These are phyloP conservation scores for Sitodiplosis mosellana DNA, from an alignment of 1,140 invertebrate genomes.

Conservation along the genomic window DNA sequence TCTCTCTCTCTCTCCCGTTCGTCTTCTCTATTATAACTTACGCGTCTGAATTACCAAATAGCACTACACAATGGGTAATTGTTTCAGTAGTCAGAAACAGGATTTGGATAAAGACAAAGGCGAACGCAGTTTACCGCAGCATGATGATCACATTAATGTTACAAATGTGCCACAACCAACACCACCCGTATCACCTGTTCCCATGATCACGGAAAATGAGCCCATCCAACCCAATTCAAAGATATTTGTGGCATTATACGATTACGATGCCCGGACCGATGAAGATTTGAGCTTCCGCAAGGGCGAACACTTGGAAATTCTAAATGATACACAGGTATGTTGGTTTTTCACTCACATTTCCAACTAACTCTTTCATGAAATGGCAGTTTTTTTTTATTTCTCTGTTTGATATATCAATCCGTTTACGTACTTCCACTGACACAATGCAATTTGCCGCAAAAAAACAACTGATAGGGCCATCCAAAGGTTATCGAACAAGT, in stretches of 20 bases:
- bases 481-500: too few relatives aligned
- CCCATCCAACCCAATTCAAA: conserved; percentile 48
- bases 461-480: too few relatives aligned
- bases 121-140: conserved; percentile 9
- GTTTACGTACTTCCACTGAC: too few relatives aligned
- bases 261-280: conserved; percentile 97
- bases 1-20: too few relatives aligned
- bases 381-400: background rate
- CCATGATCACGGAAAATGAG: conserved; percentile 37
- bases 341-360: background rate
- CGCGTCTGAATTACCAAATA: background rate
- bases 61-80: conserved; percentile 21
- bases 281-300: conserved; percentile 97
- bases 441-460: too few relatives aligned
- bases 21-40: too few relatives aligned
- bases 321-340: conserved; percentile 80
- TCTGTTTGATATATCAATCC: too few relatives aligned
- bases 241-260: conserved; percentile 94
- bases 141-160: conserved; percentile 15
- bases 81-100: conserved; percentile 21
- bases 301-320: conserved; percentile 92
- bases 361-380: background rate
- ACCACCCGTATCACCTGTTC: conserved; percentile 23
- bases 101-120: conserved; percentile 17
- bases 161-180: conserved; percentile 11